Base-by-base conservation (phyloP, 2,113 vertebrate genomes). In the Poeciliopsis occidentalis region DNA sequence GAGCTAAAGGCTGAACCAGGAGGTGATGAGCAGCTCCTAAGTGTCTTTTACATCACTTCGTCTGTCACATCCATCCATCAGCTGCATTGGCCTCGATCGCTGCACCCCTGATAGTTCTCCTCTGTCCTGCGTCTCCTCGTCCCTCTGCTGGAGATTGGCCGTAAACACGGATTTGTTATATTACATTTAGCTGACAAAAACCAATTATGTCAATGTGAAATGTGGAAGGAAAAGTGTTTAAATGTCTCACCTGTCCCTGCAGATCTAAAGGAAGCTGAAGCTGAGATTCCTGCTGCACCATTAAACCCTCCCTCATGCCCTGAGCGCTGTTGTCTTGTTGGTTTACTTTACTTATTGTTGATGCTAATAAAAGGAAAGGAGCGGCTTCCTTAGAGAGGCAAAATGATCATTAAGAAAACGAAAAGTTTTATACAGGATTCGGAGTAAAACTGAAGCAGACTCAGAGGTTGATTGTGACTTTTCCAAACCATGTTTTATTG, bases 21-120 rank as follows among this genome's bases (percentile, higher is more conserved):
- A 19, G 60, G 67, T 27, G 74, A 86, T 6, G 65, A 72, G 76
- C 44, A 32, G 87, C 73, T 68, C 22, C 0, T 24, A 37, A 79
- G 77, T 69, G 79, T 85, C 85, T 69, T 80, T 78, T 86, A 70
- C 73, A 31, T 88, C 83, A 79, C 69, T 65, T 80, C 76, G 10
- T 67, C 76, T 65, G 70, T 44, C 89, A 64, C 78, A 76, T 79
- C 72, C 74, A 85, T 75, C 85, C 7, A 19, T 82, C 88, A 79
- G 75, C 71, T 8, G 32, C 71, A 41, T 76, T 69, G 0, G 60
- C 71, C 47, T 60, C 12, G 29, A 77, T 74, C 71, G 1, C 71
- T 11, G 12, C 60, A 3, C 61, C 27, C 2, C 37, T 41, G 68
- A 81, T 6, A 70, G 62, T 71, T 65, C 68, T 76, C 68, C 51